A percentile compares a stretch with the other conserved stretches of the same genome.
Conservation (phyloP, 2,113 vertebrate genomes). For the Onychostoma macrolepis region DNA sequence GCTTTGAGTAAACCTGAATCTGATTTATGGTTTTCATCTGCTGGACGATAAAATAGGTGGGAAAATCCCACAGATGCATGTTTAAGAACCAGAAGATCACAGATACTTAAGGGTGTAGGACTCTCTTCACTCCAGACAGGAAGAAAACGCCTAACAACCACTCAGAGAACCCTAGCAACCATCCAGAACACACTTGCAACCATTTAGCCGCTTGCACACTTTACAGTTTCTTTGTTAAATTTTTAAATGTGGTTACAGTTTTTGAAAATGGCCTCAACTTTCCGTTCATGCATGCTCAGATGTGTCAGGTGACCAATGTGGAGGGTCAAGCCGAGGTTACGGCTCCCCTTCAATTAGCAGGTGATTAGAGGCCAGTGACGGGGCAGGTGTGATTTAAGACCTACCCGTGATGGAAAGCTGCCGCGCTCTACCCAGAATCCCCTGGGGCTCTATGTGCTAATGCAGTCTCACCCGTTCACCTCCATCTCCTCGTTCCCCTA, state of each 20-base stretch:
- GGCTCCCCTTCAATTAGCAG: conserved; percentile 60
- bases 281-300: neutral
- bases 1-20: neutral
- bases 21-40: neutral
- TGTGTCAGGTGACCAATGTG: neutral
- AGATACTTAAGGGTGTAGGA: neutral
- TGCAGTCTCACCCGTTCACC: conserved; percentile 55
- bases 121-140: no score
- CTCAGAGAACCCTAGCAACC: no score
- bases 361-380: conserved; percentile 49
- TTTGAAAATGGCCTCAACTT: neutral
- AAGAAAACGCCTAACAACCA: neutral
- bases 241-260: neutral
- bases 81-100: neutral
- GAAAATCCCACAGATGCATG: neutral
- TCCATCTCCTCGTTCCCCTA: neutral
- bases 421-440: conserved; percentile 15
- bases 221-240: neutral
- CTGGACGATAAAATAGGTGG: neutral
- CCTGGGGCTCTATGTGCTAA: conserved; percentile 49
- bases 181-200: neutral
- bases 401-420: conserved; percentile 51
- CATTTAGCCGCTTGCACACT: neutral
- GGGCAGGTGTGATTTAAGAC: conserved; percentile 38
- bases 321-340: conserved; percentile 56